phyloP scores from a whole-genome alignment of 2,888 invertebrate species.

The Caenorhabditis sp. region DNA sequence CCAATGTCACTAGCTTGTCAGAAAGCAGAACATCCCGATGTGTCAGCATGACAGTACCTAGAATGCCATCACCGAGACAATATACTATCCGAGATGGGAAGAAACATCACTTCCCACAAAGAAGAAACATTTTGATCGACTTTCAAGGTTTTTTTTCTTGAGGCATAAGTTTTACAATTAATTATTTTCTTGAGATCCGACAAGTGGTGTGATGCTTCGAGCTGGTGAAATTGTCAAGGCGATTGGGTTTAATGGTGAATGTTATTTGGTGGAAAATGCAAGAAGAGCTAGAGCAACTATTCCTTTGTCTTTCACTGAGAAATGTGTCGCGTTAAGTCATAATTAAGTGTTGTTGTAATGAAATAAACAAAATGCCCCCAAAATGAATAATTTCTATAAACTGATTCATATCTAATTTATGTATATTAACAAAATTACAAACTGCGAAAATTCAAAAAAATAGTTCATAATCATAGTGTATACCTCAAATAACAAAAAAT shows the following conservation, averaged over 20 bases:
- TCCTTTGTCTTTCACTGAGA: constrained; percentile 49
- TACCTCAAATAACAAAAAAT: too few relatives aligned
- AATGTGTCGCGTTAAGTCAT: background rate
- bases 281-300: constrained; percentile 37
- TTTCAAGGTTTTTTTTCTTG: constrained; percentile 29
- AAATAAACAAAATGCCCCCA: too few relatives aligned
- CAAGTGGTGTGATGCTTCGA: constrained; percentile 37
- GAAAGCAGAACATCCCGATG: constrained; percentile 8
- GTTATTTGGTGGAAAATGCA: constrained; percentile 44
- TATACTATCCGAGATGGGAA: constrained; percentile 46
- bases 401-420: too few relatives aligned
- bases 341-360: too few relatives aligned
- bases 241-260: constrained; percentile 49
- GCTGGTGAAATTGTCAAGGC: constrained; percentile 51
- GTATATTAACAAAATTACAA: too few relatives aligned
- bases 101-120: constrained; percentile 45
- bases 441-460: too few relatives aligned
- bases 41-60: background rate
- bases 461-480: too few relatives aligned
- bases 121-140: constrained; percentile 46
- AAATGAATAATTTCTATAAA: too few relatives aligned
- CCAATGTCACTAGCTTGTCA: constrained; percentile 31
- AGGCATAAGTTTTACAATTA: background rate
- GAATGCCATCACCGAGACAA: constrained; percentile 23
- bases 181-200: constrained; percentile 33